Percentiles rank a stretch among this genome's conserved stretches.
These are phyloP conservation scores for Allacma fusca DNA, from an alignment of 2,888 invertebrate species.

Conservation along the genomic window DNA sequence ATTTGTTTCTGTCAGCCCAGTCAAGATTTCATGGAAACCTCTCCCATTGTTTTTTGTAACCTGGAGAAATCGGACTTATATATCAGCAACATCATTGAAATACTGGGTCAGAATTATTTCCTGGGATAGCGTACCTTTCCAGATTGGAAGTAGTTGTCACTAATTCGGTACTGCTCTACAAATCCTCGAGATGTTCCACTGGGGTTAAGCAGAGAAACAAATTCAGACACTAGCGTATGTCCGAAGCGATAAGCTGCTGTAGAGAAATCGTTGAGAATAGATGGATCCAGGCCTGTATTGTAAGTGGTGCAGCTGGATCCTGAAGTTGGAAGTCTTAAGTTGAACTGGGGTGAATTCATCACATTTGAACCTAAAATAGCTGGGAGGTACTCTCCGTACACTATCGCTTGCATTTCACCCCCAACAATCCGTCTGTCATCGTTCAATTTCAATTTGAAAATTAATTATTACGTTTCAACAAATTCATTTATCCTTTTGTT, in stretches of 20 bases:
- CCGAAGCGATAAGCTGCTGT: slow-evolving; percentile 61
- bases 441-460: not conserved
- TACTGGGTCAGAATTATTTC: no score
- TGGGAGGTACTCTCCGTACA: slow-evolving; percentile 60
- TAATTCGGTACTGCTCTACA: slow-evolving; percentile 48
- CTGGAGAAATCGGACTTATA: no score
- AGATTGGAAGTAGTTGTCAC: slow-evolving; percentile 55
- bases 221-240: slow-evolving; percentile 54
- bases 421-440: slow-evolving; percentile 51
- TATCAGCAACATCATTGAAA: no score
- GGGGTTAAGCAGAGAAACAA: slow-evolving; percentile 44
- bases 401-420: slow-evolving; percentile 57
- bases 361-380: slow-evolving; percentile 52
- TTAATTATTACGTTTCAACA: not conserved
- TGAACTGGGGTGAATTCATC: slow-evolving; percentile 48
- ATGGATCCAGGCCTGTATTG: slow-evolving; percentile 49
- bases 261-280: slow-evolving; percentile 59
- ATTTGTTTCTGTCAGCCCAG: slow-evolving; percentile 62
- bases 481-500: no score
- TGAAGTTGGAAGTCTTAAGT: not conserved
- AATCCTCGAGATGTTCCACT: not conserved
- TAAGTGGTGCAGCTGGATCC: slow-evolving; percentile 44
- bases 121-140: no score
- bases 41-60: slow-evolving; percentile 28
- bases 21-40: slow-evolving; percentile 60